Conservation (phyloP, 2,113 vertebrate species). For the Tragulus kanchil region DNA sequence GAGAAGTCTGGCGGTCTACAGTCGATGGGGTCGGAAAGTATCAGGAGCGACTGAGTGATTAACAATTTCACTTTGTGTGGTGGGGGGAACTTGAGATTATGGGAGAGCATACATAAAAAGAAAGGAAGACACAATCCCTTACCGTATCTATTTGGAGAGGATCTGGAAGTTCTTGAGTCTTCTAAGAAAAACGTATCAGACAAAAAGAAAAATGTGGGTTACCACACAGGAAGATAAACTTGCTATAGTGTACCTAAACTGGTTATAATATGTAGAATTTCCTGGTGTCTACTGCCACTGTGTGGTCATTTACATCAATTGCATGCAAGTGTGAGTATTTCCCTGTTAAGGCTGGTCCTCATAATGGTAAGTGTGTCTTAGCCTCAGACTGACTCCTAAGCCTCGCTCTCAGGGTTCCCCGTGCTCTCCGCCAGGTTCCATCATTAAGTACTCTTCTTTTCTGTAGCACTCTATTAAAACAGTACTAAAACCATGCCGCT, state of each 20-base stretch:
- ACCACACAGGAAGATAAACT: neutral
- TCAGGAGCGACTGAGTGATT: too few relatives aligned
- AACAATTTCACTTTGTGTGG: too few relatives aligned
- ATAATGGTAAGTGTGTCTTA: neutral
- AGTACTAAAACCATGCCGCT: too few relatives aligned
- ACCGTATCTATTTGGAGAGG: neutral
- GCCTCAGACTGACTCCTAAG: neutral
- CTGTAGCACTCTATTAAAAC: neutral
- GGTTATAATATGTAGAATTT: neutral
- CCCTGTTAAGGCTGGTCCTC: neutral
- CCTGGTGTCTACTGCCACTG: conserved; percentile 62
- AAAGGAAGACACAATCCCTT: neutral
- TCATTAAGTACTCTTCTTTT: neutral
- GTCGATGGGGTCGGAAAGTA: too few relatives aligned
- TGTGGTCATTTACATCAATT: conserved; percentile 45
- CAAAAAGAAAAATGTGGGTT: neutral
- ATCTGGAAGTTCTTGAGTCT: neutral
- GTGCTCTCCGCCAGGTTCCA: neutral
- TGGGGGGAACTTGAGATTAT: neutral
- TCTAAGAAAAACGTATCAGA: neutral
- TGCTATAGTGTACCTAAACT: too few relatives aligned
- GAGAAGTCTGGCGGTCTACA: too few relatives aligned
- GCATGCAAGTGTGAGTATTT: neutral
- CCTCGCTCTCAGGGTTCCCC: neutral
- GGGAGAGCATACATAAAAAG: neutral